phyloP scores from a whole-genome alignment of 2,113 vertebrate species.

The Heterotis niloticus region DNA sequence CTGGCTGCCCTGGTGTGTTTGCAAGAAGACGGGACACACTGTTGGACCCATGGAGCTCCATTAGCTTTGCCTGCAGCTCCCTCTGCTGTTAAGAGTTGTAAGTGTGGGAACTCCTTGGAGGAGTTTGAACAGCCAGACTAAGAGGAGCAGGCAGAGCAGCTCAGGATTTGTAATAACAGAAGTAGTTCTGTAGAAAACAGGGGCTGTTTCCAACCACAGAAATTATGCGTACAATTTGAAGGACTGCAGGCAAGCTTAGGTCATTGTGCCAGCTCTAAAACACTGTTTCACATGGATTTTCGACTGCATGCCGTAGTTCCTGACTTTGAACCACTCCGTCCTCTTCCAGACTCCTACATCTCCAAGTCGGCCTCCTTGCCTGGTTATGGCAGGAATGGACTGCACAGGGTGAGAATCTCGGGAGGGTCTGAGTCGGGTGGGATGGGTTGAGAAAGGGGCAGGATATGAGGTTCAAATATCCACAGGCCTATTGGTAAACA shows the following conservation, averaged over 20 bases:
- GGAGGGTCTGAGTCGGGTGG: too few species aligned
- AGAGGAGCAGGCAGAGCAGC: neutral
- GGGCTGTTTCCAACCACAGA: neutral
- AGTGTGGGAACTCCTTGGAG: neutral
- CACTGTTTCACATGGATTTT: neutral
- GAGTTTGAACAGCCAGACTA: neutral
- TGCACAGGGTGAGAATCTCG: constrained; percentile 78
- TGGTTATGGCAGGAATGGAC: constrained; percentile 87
- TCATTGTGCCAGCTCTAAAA: neutral
- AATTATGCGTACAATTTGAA: too few species aligned
- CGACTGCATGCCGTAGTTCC: neutral
- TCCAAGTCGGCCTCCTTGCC: constrained; percentile 91
- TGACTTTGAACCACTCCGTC: neutral
- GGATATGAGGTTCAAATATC: neutral
- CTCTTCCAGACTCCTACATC: constrained; percentile 79
- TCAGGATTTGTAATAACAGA: neutral
- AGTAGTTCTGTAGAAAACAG: neutral
- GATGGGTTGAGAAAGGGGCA: neutral
- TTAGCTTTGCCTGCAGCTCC: constrained; percentile 41
- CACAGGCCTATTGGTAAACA: neutral
- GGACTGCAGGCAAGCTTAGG: too few species aligned
- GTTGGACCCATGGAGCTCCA: neutral
- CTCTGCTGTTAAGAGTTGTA: constrained; percentile 46
- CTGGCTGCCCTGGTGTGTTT: neutral
- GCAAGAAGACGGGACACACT: neutral